Conservation (phyloP, 2,888 invertebrate species). For the Spialia ferax region DNA sequence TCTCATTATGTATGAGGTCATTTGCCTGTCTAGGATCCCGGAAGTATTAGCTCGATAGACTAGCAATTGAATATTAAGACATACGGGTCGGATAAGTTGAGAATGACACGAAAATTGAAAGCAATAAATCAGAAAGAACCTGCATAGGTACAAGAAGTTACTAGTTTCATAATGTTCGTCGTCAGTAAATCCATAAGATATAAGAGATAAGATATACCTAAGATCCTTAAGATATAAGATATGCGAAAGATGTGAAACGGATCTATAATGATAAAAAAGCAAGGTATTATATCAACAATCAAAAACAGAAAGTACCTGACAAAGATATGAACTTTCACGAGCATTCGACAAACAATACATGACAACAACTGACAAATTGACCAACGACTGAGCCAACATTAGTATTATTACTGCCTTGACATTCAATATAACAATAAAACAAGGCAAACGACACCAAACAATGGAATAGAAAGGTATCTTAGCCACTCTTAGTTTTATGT, state of each 20-base stretch:
- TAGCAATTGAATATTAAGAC: neutral
- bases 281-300: conserved; percentile 14
- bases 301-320: conserved; percentile 10
- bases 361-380: conserved; percentile 21
- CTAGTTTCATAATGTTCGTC: neutral
- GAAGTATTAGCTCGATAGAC: neutral
- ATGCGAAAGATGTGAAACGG: no score
- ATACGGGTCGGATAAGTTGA: neutral
- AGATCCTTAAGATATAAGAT: no score
- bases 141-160: no score
- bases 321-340: conserved; percentile 15
- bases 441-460: conserved; percentile 20
- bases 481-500: conserved; percentile 2
- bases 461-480: conserved; percentile 16
- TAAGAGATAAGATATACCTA: no score
- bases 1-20: neutral
- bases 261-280: conserved; percentile 5
- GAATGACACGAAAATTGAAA: neutral
- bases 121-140: neutral
- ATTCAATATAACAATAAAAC: conserved; percentile 36
- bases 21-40: neutral
- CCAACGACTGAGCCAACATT: conserved; percentile 11
- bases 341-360: conserved; percentile 11
- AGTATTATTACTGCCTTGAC: conserved; percentile 29
- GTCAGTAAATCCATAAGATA: no score